A percentile compares a stretch with the other conserved stretches of the same genome.
Evolutionary conservation across 2,113 vertebrate species (phyloP).

Genomic region (Morphnarchus princeps): DNA sequence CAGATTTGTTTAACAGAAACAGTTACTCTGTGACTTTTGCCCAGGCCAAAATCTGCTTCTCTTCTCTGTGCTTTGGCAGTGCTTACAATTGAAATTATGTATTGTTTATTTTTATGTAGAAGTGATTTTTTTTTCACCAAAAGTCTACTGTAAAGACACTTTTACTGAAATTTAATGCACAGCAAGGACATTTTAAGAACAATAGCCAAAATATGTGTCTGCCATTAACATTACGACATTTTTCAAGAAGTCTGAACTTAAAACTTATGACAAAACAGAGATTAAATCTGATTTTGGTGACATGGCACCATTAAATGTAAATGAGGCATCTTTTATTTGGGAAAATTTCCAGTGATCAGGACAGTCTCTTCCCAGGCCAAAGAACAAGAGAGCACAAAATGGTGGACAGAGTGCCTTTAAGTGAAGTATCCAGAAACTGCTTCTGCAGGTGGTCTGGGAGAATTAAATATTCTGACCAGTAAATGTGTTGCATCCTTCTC

Average conservation of each 20-base stretch:
- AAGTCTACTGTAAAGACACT: neutral
- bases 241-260: neutral
- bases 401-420: neutral
- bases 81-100: neutral
- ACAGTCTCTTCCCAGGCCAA: neutral
- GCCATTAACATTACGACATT: conserved; percentile 5
- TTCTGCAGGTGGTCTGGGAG: neutral
- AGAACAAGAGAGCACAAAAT: neutral
- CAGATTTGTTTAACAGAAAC: neutral
- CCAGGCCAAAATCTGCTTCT: neutral
- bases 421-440: neutral
- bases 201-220: neutral
- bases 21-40: neutral
- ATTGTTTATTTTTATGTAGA: neutral
- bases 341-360: neutral
- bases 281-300: conserved; percentile 21
- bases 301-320: neutral
- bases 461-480: neutral
- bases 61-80: neutral
- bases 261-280: neutral
- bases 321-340: neutral
- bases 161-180: neutral
- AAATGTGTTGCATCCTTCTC: neutral
- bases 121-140: neutral
- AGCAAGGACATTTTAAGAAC: neutral